These are phyloP conservation scores for Tetrax tetrax DNA, from an alignment of 2,113 vertebrate genomes.

Conservation along the genomic window DNA sequence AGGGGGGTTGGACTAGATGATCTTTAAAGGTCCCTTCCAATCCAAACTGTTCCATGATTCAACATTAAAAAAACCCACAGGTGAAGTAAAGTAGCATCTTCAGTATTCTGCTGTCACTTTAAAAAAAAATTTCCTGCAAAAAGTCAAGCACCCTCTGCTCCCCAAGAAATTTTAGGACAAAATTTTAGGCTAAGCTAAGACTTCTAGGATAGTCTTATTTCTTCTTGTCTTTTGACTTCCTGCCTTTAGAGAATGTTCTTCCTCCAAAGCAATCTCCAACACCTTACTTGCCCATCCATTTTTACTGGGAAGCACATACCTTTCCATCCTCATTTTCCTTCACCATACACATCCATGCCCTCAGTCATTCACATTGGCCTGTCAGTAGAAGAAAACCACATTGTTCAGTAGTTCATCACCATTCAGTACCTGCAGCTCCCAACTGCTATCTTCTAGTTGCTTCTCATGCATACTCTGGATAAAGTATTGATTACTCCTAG, in stretches of 20 bases:
- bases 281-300: neutral
- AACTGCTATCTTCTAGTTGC: neutral
- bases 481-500: neutral
- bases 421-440: neutral
- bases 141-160: neutral
- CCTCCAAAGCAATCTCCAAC: neutral
- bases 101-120: neutral
- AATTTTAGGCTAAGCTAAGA: neutral
- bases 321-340: neutral
- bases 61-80: neutral
- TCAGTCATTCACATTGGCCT: neutral
- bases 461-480: neutral
- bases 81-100: neutral
- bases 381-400: neutral
- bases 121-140: rapidly evolving
- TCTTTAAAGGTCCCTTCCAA: too few relatives aligned
- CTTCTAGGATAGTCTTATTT: neutral
- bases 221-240: rapidly evolving
- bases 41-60: too few relatives aligned
- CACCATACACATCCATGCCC: neutral
- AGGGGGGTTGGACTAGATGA: too few relatives aligned
- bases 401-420: neutral
- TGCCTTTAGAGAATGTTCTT: neutral
- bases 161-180: neutral
- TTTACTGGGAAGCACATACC: neutral